phyloP scores from a whole-genome alignment of 1,140 invertebrate species.

The Melanaphis sacchari region DNA sequence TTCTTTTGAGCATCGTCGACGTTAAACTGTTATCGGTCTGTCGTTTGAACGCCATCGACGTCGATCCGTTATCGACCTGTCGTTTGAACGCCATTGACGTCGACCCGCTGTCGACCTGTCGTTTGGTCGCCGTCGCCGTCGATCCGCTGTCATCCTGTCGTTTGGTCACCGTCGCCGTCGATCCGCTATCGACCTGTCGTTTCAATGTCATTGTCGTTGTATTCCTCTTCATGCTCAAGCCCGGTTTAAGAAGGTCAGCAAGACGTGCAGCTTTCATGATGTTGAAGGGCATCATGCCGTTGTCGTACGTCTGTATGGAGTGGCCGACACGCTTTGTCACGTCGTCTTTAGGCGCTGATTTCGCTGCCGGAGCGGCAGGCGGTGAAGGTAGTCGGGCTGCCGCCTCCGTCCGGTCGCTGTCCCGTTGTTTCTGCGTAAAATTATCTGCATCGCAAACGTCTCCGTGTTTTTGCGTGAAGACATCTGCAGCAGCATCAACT shows the following conservation, averaged over 20 bases:
- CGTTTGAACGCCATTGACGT: neutral
- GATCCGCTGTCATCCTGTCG: neutral
- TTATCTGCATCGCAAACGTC: neutral
- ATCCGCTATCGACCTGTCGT: neutral
- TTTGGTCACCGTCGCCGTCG: neutral
- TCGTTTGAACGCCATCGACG: too few species aligned
- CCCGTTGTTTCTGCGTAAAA: neutral
- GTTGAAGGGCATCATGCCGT: neutral
- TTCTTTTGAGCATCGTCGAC: neutral
- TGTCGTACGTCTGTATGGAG: neutral
- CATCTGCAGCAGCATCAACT: too few species aligned
- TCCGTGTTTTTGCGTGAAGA: neutral
- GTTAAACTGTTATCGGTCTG: neutral
- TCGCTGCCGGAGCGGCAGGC: neutral
- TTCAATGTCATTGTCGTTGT: neutral
- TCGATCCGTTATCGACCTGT: neutral
- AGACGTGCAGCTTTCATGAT: slow-evolving; percentile 21
- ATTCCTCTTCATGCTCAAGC: slow-evolving; percentile 22
- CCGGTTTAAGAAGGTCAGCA: neutral
- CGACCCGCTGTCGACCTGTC: neutral
- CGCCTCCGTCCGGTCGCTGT: too few species aligned
- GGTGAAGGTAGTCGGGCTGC: neutral
- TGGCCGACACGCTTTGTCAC: too few species aligned
- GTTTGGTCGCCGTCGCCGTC: too few species aligned
- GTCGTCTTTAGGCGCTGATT: neutral